Evolutionary conservation across 1,140 invertebrate genomes (phyloP).

Genomic region (Hetaerina americana): DNA sequence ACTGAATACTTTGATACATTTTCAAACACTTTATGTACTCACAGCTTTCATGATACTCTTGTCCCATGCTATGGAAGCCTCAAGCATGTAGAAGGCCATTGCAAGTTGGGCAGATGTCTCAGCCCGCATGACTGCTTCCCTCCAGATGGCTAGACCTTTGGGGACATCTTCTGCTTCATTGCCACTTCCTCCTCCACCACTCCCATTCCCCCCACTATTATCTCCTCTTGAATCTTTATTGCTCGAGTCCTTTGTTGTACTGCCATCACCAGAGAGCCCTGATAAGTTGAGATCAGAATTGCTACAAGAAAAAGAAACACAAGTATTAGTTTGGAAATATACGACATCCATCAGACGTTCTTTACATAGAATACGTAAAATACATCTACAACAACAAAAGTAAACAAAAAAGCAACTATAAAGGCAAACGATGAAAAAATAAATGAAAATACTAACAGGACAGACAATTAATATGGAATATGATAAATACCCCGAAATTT

Average conservation of each 20-base stretch:
- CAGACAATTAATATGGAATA: too few relatives aligned
- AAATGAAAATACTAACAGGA: too few relatives aligned
- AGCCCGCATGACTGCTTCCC: slow-evolving; percentile 68
- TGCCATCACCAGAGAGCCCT: not conserved
- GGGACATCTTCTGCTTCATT: slow-evolving; percentile 28
- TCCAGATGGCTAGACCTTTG: slow-evolving; percentile 69
- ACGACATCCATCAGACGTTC: too few relatives aligned
- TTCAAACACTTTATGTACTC: slow-evolving; percentile 39
- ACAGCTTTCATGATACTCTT: slow-evolving; percentile 99
- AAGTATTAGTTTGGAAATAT: not conserved
- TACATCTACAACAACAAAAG: too few relatives aligned
- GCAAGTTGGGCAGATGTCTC: slow-evolving; percentile 79
- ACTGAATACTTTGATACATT: too few relatives aligned
- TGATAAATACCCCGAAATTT: too few relatives aligned
- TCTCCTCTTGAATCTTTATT: not conserved
- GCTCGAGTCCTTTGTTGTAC: not conserved
- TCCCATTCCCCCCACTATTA: not conserved
- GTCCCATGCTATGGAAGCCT: slow-evolving; percentile 91
- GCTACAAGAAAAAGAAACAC: not conserved
- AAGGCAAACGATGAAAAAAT: too few relatives aligned
- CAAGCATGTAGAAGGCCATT: slow-evolving; percentile 79
- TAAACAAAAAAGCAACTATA: too few relatives aligned
- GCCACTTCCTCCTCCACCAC: not conserved
- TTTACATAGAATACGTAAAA: too few relatives aligned
- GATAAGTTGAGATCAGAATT: slow-evolving; percentile 3